Percentiles rank a stretch among this genome's conserved stretches.
Conservation (phyloP, 2,888 invertebrate species). For the Eugnorisma glareosa region DNA sequence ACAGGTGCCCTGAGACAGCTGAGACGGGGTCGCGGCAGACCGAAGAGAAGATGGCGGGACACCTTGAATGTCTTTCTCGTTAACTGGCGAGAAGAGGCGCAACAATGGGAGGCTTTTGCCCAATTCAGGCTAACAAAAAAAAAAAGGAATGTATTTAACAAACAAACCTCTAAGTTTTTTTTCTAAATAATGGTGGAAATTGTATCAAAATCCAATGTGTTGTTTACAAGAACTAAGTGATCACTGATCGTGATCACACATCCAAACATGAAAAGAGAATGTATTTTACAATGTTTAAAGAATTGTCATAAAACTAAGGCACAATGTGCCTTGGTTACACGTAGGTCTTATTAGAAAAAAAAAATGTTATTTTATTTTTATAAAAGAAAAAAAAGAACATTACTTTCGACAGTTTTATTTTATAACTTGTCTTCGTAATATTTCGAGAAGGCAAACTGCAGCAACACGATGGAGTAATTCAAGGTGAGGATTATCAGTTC, state of each 20-base stretch:
- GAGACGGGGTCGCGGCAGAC: too few relatives aligned
- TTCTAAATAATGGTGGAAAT: not conserved
- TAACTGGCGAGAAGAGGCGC: too few relatives aligned
- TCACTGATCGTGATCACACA: not conserved
- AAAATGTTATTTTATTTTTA: not conserved
- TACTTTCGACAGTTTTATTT: not conserved
- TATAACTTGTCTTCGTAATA: not conserved
- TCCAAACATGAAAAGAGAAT: not conserved
- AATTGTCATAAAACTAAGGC: not conserved
- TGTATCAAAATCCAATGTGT: not conserved
- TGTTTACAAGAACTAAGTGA: not conserved
- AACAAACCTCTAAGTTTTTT: not conserved
- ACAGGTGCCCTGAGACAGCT: too few relatives aligned
- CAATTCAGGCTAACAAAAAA: too few relatives aligned
- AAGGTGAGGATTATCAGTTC: conserved; percentile 17
- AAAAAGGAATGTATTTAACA: not conserved
- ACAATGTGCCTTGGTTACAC: not conserved
- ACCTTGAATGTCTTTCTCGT: too few relatives aligned
- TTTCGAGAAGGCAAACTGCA: conserved; percentile 21
- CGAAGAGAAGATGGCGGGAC: too few relatives aligned
- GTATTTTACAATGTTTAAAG: not conserved
- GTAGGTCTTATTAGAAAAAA: not conserved
- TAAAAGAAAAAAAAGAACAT: not conserved
- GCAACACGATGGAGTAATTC: conserved; percentile 26
- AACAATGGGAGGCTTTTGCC: too few relatives aligned